phyloP scores from a whole-genome alignment of 2,113 vertebrate genomes.

The Elephas maximus region DNA sequence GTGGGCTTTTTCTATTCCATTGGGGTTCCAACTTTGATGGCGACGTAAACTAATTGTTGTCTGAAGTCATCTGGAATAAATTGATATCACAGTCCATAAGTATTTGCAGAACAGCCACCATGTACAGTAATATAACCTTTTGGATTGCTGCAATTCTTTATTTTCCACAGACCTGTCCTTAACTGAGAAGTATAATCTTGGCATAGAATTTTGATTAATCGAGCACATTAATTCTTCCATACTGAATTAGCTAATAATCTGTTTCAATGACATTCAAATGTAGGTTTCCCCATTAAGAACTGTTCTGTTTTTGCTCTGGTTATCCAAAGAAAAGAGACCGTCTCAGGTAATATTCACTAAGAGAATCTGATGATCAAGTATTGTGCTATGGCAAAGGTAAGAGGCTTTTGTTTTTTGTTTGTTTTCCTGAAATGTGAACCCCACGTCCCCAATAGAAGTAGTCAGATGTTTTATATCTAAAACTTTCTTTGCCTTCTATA shows the following conservation, averaged over 20 bases:
- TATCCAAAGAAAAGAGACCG: background rate
- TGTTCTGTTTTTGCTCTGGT: background rate
- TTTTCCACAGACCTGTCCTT: background rate
- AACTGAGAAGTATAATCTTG: background rate
- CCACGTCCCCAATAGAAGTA: background rate
- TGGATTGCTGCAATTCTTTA: background rate
- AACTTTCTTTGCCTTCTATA: background rate
- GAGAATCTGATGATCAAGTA: background rate
- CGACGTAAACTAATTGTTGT: background rate
- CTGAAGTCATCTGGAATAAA: background rate
- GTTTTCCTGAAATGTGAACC: background rate
- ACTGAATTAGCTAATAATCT: background rate
- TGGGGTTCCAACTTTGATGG: background rate
- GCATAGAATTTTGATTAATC: background rate
- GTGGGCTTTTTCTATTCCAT: background rate
- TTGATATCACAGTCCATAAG: background rate
- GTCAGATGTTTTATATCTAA: constrained; percentile 22
- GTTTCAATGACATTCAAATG: background rate
- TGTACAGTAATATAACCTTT: background rate
- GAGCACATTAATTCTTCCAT: background rate
- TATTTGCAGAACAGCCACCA: background rate
- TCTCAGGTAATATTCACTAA: background rate
- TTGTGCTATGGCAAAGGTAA: background rate
- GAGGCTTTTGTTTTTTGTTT: background rate
- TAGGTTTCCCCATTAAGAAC: background rate